A percentile compares a stretch with the other conserved stretches of the same genome.
Evolutionary conservation across 1,140 invertebrate species (phyloP).

Genomic region (Parapsyche elsis): DNA sequence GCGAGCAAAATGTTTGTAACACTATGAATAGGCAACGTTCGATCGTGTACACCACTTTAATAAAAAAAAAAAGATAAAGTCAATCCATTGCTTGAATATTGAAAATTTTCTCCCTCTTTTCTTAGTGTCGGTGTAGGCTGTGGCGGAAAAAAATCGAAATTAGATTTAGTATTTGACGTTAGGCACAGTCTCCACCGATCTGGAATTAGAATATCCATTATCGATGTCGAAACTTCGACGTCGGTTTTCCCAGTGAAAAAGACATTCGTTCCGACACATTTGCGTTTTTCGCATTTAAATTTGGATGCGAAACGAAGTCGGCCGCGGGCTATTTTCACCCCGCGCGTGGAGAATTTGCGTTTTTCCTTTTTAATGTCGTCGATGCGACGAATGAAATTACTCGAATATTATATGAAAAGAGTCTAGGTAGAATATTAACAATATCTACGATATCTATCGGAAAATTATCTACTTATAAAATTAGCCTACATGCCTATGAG

Average conservation of each 20-base stretch:
- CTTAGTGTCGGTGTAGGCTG: background rate
- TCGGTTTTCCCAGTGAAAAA: conserved; percentile 12
- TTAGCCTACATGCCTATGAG: no score
- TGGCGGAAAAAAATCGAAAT: background rate
- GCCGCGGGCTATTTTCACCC: conserved; percentile 21
- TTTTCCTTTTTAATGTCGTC: background rate
- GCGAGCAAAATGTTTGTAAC: no score
- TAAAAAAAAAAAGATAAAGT: no score
- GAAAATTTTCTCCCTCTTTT: no score
- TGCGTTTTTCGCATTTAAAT: conserved; percentile 51
- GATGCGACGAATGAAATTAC: background rate
- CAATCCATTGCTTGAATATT: no score
- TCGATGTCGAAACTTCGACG: conserved; percentile 1
- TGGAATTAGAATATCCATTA: conserved; percentile 40
- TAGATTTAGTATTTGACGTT: conserved; percentile 12
- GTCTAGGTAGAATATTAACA: no score
- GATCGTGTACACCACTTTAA: no score
- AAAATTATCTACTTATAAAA: no score
- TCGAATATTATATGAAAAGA: no score
- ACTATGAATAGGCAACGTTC: no score
- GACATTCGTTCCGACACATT: conserved; percentile 46
- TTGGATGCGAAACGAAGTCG: conserved; percentile 42
- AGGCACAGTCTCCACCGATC: background rate
- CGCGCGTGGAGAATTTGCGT: background rate
- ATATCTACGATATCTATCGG: no score